Evolutionary conservation across 2,797 vertebrate species (phyloP).

Genomic region (Halcyon leucocephala): DNA sequence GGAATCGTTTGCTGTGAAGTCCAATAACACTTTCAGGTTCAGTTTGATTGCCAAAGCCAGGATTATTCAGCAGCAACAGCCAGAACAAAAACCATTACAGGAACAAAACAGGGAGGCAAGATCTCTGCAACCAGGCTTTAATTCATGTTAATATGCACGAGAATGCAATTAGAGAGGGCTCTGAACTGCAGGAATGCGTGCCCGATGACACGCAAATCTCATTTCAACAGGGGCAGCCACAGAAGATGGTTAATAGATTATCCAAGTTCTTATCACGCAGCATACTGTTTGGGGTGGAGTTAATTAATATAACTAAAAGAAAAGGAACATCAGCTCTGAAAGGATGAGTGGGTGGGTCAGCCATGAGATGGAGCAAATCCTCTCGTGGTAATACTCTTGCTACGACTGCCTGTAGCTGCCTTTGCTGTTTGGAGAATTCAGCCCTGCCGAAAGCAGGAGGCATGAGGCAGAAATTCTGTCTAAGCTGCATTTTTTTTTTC

Average conservation of each 20-base stretch:
- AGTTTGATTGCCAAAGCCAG: background rate
- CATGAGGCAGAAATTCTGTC: conserved; percentile 16
- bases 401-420: background rate
- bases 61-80: conserved; percentile 14
- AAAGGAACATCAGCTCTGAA: background rate
- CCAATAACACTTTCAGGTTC: background rate
- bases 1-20: background rate
- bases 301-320: background rate
- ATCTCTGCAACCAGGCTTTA: conserved; percentile 10
- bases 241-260: background rate
- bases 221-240: background rate
- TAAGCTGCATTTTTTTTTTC: conserved; percentile 6
- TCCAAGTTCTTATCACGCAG: background rate
- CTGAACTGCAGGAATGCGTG: background rate
- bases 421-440: rapidly evolving
- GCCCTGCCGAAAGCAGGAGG: background rate
- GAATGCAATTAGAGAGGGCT: conserved; percentile 2
- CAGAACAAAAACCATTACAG: conserved; percentile 26
- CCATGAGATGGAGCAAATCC: background rate
- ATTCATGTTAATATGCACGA: background rate
- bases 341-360: background rate
- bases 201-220: background rate
- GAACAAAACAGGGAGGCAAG: background rate
- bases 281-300: background rate
- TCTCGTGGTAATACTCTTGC: background rate